Conservation (phyloP, 2,113 vertebrate species). For the Pungitius pungitius region DNA sequence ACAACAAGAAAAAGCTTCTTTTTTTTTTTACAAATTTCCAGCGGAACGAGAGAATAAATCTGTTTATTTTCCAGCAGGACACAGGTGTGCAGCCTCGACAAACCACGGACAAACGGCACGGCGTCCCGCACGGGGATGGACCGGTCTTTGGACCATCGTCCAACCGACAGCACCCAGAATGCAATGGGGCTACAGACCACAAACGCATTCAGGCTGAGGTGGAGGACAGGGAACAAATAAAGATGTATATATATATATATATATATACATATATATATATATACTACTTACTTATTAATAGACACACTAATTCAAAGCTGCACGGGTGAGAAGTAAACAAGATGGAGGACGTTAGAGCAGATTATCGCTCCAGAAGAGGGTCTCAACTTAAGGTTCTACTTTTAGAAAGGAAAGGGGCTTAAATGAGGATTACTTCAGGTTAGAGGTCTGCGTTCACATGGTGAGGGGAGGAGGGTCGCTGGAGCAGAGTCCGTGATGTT, state of each 20-base stretch:
- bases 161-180: no score
- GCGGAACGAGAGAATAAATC: no score
- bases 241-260: no score
- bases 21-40: no score
- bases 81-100: neutral
- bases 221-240: neutral
- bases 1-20: no score
- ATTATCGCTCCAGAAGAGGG: conserved; percentile 6
- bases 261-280: no score
- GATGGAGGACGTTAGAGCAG: neutral
- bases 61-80: neutral
- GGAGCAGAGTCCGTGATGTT: no score
- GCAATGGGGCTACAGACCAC: neutral
- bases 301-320: neutral
- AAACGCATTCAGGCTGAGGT: neutral
- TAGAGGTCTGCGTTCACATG: neutral
- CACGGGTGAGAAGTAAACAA: no score
- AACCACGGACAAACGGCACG: neutral
- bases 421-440: conserved; percentile 23
- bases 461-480: no score
- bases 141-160: neutral
- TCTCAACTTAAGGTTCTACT: conserved; percentile 42
- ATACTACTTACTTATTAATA: neutral
- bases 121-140: neutral
- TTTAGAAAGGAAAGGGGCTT: conserved; percentile 42